Evolutionary conservation across 2,888 invertebrate genomes (phyloP).

Genomic region (Ormyrus labotus): DNA sequence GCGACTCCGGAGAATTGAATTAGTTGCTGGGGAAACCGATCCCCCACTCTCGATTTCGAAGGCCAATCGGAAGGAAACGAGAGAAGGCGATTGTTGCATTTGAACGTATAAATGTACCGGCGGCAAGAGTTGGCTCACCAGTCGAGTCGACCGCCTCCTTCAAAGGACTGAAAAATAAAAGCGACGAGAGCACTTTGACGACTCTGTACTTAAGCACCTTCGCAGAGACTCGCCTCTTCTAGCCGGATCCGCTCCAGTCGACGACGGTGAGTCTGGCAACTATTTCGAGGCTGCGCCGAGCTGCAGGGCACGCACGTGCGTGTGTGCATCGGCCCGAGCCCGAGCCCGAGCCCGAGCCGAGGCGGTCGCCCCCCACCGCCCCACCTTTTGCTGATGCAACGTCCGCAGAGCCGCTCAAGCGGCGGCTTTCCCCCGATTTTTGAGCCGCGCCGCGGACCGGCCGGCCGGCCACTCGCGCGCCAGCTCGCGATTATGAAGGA

Average conservation of each 20-base stretch:
- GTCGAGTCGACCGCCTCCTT: constrained; percentile 54
- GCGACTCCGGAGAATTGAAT: constrained; percentile 52
- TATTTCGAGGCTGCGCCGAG: neutral
- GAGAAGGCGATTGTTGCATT: constrained; percentile 71
- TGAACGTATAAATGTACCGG: constrained; percentile 74
- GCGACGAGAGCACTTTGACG: neutral
- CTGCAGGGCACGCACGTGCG: neutral
- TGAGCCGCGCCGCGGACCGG: neutral
- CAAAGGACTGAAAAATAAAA: constrained; percentile 43
- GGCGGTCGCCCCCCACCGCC: neutral
- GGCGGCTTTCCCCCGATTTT: neutral
- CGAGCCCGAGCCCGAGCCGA: neutral
- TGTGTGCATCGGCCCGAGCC: neutral
- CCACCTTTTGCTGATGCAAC: constrained; percentile 26
- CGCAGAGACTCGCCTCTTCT: neutral
- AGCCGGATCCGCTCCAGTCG: neutral
- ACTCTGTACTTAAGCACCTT: neutral
- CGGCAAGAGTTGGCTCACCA: constrained; percentile 58
- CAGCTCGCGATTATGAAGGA: constrained; percentile 8
- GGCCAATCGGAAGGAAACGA: constrained; percentile 71
- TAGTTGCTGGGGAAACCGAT: constrained; percentile 58
- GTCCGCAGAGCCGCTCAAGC: no score
- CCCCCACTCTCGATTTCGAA: constrained; percentile 60
- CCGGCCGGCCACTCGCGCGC: constrained; percentile 3
- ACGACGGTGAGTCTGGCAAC: neutral